Percentiles rank a stretch among this genome's conserved stretches.
phyloP scores from a whole-genome alignment of 2,888 invertebrate species.

The Merodon equestris region DNA sequence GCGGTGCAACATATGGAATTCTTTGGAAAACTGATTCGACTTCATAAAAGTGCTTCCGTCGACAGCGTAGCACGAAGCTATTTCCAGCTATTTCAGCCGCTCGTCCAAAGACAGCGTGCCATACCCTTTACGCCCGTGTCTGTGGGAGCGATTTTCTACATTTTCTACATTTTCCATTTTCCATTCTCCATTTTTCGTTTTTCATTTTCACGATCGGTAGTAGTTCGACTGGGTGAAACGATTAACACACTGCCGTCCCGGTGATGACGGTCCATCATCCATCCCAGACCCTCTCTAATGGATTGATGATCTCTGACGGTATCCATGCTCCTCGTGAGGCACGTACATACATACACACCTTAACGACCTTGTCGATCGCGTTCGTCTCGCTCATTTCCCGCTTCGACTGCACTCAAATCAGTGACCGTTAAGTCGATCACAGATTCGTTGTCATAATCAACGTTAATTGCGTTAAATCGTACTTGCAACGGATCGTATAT shows the following conservation, averaged over 20 bases:
- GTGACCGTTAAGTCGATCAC: constrained; percentile 25
- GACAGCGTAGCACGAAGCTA: constrained; percentile 14
- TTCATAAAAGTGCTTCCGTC: constrained; percentile 52
- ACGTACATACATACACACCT: constrained; percentile 20
- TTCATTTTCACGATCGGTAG: constrained; percentile 42
- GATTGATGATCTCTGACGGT: constrained; percentile 45
- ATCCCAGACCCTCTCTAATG: constrained; percentile 49
- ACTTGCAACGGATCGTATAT: constrained; percentile 33
- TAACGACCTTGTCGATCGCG: no score
- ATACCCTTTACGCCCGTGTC: no score
- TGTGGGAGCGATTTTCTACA: no score
- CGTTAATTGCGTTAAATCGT: constrained; percentile 62
- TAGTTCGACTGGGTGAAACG: constrained; percentile 46
- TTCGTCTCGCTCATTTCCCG: no score
- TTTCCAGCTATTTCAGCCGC: constrained; percentile 45
- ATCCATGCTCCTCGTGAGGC: constrained; percentile 34
- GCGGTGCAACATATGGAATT: constrained; percentile 55
- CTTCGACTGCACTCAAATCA: constrained; percentile 23
- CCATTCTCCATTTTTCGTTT: no score
- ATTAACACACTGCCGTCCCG: constrained; percentile 37
- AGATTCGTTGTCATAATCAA: constrained; percentile 30
- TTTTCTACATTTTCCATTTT: no score
- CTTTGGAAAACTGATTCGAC: constrained; percentile 39
- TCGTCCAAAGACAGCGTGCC: no score
- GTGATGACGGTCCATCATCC: constrained; percentile 36